Conservation (phyloP, 2,888 invertebrate genomes). For the Campaea margaritaria region DNA sequence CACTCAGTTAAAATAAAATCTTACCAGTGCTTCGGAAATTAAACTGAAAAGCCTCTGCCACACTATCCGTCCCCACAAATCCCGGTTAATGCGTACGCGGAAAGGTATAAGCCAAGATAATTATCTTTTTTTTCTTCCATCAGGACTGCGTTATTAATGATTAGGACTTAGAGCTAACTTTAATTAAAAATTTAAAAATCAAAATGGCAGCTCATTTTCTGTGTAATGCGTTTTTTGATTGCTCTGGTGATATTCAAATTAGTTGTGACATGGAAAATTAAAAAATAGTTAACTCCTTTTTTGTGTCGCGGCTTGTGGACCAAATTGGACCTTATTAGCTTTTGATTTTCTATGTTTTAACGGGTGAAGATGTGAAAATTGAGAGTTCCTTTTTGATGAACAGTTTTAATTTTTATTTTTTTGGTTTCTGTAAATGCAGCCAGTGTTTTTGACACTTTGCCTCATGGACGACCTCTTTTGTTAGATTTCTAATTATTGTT, state of each 20-base stretch:
- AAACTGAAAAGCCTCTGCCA: constrained; percentile 43
- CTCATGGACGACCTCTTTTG: too few relatives aligned
- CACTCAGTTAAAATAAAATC: too few relatives aligned
- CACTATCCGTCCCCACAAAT: constrained; percentile 38
- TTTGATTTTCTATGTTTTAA: not conserved
- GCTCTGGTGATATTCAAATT: constrained; percentile 13
- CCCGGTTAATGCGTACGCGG: constrained; percentile 62
- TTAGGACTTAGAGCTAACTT: constrained; percentile 38
- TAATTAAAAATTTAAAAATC: constrained; percentile 40
- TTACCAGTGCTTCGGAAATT: too few relatives aligned
- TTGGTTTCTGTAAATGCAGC: too few relatives aligned
- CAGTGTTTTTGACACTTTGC: too few relatives aligned
- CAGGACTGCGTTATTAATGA: constrained; percentile 38
- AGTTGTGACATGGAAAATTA: not conserved
- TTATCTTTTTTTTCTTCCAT: constrained; percentile 59
- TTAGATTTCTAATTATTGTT: too few relatives aligned
- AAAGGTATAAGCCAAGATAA: constrained; percentile 67
- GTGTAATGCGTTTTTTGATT: constrained; percentile 14
- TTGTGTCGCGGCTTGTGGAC: not conserved
- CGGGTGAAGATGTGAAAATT: too few relatives aligned
- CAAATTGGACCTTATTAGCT: not conserved
- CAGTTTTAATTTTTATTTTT: too few relatives aligned
- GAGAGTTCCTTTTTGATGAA: too few relatives aligned
- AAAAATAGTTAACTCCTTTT: not conserved
- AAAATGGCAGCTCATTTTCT: constrained; percentile 32